phyloP scores from a whole-genome alignment of 2,113 vertebrate genomes.

The Neodon shergylaensis region DNA sequence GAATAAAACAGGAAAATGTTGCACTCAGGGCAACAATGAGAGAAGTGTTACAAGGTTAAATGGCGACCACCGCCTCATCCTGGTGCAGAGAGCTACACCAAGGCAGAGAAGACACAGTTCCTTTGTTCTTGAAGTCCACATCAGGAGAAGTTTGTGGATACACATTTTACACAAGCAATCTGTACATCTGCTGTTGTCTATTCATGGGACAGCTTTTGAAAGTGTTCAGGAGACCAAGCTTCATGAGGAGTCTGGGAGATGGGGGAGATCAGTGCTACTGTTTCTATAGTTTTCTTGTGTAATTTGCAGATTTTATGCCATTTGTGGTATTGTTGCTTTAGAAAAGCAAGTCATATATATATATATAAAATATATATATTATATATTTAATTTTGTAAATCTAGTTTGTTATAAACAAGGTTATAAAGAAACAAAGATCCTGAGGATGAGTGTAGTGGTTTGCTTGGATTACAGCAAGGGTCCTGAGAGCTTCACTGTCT shows the following conservation, averaged over 20 bases:
- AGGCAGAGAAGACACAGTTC: background rate
- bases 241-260: background rate
- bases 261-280: background rate
- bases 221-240: background rate
- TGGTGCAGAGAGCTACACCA: background rate
- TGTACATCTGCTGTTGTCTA: background rate
- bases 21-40: background rate
- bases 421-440: background rate
- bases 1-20: background rate
- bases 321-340: background rate
- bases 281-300: background rate
- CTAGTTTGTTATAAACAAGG: background rate
- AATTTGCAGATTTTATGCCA: constrained; percentile 10
- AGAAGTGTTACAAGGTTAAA: background rate
- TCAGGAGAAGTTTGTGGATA: background rate
- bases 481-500: no score
- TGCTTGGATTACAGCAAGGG: background rate
- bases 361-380: no score
- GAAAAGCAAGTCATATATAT: background rate
- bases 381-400: background rate
- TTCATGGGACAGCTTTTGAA: background rate
- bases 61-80: background rate
- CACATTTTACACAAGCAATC: background rate
- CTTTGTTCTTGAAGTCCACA: background rate
- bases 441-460: background rate